Evolutionary conservation across 2,888 invertebrate species (phyloP).

Genomic region (Xanthorhoe designata): DNA sequence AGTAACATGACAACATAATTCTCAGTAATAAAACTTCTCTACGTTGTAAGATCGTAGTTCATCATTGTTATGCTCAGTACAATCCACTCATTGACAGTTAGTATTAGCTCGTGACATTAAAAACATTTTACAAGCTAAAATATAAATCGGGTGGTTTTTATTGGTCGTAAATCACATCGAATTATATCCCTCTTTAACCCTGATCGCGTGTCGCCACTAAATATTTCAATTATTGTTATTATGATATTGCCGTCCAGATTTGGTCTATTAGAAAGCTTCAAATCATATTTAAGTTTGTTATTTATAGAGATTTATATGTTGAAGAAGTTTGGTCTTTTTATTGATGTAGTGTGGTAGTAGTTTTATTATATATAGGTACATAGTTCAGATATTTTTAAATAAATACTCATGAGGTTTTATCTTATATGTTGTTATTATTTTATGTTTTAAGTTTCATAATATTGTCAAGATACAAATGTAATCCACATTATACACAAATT

Average conservation of each 20-base stretch:
- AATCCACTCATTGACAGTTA: constrained; percentile 33
- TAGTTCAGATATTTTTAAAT: background rate
- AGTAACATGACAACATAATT: constrained; percentile 8
- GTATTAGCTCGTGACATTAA: constrained; percentile 43
- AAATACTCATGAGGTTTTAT: background rate
- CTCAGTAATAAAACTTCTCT: constrained; percentile 7
- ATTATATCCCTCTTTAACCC: constrained; percentile 58
- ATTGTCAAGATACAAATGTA: too few species aligned
- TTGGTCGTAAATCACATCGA: constrained; percentile 55
- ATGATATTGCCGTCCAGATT: constrained; percentile 60
- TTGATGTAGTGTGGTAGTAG: background rate
- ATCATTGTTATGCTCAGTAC: constrained; percentile 13
- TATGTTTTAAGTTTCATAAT: background rate
- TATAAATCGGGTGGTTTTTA: constrained; percentile 44
- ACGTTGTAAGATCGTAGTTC: constrained; percentile 4
- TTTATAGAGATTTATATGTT: constrained; percentile 47
- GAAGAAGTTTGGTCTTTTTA: constrained; percentile 6
- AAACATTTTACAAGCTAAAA: constrained; percentile 44
- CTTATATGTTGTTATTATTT: background rate
- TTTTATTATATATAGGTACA: background rate
- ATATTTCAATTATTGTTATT: constrained; percentile 76
- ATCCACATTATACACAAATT: background rate
- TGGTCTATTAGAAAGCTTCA: constrained; percentile 58
- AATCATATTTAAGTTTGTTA: constrained; percentile 51
- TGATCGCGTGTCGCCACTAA: constrained; percentile 70